A percentile compares a stretch with the other conserved stretches of the same genome.
Evolutionary conservation across 2,888 invertebrate genomes (phyloP).

Genomic region (Cantharis nigra): DNA sequence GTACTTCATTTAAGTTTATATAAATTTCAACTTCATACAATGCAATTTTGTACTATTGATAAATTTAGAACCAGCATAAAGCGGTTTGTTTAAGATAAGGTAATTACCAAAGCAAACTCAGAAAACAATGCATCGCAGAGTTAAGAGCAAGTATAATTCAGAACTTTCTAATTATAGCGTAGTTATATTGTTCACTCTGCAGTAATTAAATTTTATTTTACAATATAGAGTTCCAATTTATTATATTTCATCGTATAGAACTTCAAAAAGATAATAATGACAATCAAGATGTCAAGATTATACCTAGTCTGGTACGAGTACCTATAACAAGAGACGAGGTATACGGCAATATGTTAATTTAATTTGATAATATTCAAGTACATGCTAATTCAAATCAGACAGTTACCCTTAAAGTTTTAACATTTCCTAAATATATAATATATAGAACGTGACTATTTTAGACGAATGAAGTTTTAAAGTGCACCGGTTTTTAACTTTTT

Average conservation of each 20-base stretch:
- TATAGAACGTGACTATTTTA: background rate
- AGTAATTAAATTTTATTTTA: background rate
- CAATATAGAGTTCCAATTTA: background rate
- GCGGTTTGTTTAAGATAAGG: background rate
- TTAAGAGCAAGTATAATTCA: background rate
- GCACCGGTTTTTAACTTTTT: background rate
- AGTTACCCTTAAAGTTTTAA: background rate
- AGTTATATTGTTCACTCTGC: background rate
- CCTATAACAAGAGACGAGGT: background rate
- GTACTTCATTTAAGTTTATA: background rate
- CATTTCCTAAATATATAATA: background rate
- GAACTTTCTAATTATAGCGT: background rate
- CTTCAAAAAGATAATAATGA: background rate
- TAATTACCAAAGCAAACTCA: background rate
- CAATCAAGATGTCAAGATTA: background rate
- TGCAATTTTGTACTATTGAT: background rate
- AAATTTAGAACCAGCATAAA: background rate
- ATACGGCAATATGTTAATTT: background rate
- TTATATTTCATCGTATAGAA: background rate
- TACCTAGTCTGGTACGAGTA: too few relatives aligned
- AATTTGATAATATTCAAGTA: background rate
- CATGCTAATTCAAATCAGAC: background rate
- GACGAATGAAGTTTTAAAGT: background rate
- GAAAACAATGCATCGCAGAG: background rate
- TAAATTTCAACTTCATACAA: background rate